A percentile compares a stretch with the other conserved stretches of the same genome.
These are phyloP conservation scores for Tenthredo scrophulariae DNA, from an alignment of 2,888 invertebrate species.

Conservation along the genomic window DNA sequence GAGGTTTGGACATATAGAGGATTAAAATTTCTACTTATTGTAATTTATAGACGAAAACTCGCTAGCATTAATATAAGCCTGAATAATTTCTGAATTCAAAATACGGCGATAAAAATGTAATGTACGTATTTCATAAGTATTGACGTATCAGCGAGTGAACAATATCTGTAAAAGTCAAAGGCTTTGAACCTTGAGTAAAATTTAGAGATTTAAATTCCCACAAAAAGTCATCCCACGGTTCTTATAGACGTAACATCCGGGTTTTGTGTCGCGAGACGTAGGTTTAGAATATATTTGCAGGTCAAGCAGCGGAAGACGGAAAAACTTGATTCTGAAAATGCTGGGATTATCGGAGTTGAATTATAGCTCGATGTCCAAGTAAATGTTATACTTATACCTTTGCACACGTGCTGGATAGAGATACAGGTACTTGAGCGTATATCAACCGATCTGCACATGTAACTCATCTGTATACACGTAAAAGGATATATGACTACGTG, in stretches of 20 bases:
- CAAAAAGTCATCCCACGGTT: constrained; percentile 24
- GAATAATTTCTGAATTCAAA: neutral
- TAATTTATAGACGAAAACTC: neutral
- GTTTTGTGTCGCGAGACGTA: neutral
- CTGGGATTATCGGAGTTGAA: neutral
- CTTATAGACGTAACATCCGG: neutral
- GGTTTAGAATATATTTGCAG: neutral
- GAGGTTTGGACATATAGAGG: neutral
- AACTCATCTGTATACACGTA: neutral
- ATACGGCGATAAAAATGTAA: neutral
- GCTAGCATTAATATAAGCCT: neutral
- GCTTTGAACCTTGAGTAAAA: neutral
- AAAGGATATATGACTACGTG: neutral
- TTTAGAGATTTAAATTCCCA: neutral
- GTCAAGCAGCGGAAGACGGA: neutral
- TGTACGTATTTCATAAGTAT: no score
- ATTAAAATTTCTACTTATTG: neutral
- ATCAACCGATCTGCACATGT: neutral
- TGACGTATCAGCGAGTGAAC: neutral
- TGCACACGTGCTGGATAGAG: neutral
- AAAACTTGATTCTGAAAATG: neutral
- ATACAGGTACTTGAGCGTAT: neutral
- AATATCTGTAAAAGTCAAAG: neutral
- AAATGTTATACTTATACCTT: neutral
- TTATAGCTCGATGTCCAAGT: neutral